Percentiles rank a stretch among this genome's conserved stretches.
Conservation (phyloP, 64 coral and sea anemone species). For the Stichodactyla helianthus region DNA sequence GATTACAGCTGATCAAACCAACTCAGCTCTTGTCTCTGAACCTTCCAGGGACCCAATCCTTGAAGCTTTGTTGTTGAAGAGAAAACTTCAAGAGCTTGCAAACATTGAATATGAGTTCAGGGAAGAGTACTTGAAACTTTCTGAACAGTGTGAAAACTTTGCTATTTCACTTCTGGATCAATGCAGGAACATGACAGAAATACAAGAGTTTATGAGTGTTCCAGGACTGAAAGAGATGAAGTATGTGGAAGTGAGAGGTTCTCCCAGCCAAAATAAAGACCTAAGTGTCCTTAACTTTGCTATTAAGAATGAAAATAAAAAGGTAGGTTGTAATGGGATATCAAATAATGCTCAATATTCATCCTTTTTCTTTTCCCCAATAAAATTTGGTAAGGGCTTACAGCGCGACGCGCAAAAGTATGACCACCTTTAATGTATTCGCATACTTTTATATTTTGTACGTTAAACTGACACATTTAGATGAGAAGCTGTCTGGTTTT, state of each 20-base stretch:
- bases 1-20: not conserved
- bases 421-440: no score
- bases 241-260: conserved; percentile 24
- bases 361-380: not conserved
- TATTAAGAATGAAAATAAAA: conserved; percentile 68
- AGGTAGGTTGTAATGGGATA: conserved; percentile 24
- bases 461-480: no score
- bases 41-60: conserved; percentile 57
- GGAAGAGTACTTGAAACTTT: conserved; percentile 52
- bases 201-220: conserved; percentile 55
- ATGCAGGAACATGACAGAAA: conserved; percentile 70
- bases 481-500: no score
- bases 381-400: not conserved
- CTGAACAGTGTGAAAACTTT: conserved; percentile 61
- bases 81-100: conserved; percentile 32
- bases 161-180: conserved; percentile 61
- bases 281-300: conserved; percentile 77
- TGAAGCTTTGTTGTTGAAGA: conserved; percentile 61
- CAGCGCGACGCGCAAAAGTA: no score
- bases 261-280: conserved; percentile 27
- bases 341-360: not conserved
- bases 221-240: conserved; percentile 43
- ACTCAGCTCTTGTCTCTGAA: not conserved
- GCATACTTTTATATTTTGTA: no score
- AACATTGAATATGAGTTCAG: conserved; percentile 68